Base-by-base conservation (phyloP, 1,140 invertebrate species). In the Drosophila asahinai region DNA sequence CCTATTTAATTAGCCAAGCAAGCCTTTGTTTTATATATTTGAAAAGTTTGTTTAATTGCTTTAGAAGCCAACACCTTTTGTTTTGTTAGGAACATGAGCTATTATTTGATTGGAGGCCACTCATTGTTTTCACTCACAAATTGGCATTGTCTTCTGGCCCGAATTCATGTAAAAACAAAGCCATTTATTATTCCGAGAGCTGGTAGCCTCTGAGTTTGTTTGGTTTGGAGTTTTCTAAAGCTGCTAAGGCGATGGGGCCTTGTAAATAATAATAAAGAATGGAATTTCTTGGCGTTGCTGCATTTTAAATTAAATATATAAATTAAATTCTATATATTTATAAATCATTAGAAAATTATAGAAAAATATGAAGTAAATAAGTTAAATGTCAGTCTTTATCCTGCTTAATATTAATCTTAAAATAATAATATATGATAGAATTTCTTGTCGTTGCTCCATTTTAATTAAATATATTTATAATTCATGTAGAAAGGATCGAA, bases 1-100 rank as follows among this genome's bases (percentile, higher is more conserved):
- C 30, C 42, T 19, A 61, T 61, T 51, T 33, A 61, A 55, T 55
- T 55, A 51, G 42, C 15, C 7, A 33, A 5, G 9, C n/a, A 5
- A 36, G 30, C 33, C 9, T 15, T 55, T 55, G 36, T 57, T 57
- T 27, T 57, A 40, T 36, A n/a, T 36, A 57, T 57, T 22, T 57
- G 36, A 40, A 57, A 57, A 57, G 36, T n/a, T 57, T 40, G 36
- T 40, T 57, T 57, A 57, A 40, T 25, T 40, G 54, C 54, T 55
- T 25, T 38, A 6, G 38, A 19, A 22, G 38, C 22, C 52, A 36
- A 55, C 54, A 40, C 8, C 19, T n/a, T 57, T 25, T 25, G 54
- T 55, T 55, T 25, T n/a, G 14, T n/a, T 40, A 40, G 15, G 19
- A 43, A 43, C 27, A 17, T 17, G 6, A 59, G 9, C 38, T 17